phyloP scores from a whole-genome alignment of 2,888 invertebrate genomes.

The Graphium colonna region DNA sequence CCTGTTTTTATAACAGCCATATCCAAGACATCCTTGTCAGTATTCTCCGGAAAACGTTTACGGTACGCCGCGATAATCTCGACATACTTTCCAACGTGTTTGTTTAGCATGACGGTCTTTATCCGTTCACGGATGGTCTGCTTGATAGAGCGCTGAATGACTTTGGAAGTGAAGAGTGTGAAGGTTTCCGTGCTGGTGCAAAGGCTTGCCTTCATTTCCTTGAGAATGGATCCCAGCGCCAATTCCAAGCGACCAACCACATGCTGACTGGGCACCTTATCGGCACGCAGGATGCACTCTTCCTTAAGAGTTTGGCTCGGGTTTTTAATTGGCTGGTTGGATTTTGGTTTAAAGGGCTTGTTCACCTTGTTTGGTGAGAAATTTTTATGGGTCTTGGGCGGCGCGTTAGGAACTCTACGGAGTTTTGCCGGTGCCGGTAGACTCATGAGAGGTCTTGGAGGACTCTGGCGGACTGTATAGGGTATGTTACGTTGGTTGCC shows the following conservation, averaged over 20 bases:
- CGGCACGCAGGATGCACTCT: constrained; percentile 34
- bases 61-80: constrained; percentile 48
- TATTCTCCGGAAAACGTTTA: constrained; percentile 39
- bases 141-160: constrained; percentile 38
- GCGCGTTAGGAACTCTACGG: constrained; percentile 30
- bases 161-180: constrained; percentile 24
- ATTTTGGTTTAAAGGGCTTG: constrained; percentile 17
- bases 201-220: constrained; percentile 41
- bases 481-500: constrained; percentile 28
- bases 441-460: constrained; percentile 24
- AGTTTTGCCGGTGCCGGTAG: constrained; percentile 28
- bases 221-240: constrained; percentile 54
- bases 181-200: constrained; percentile 23
- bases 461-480: constrained; percentile 17
- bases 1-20: constrained; percentile 29
- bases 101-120: constrained; percentile 47
- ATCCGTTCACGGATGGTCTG: constrained; percentile 55
- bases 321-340: constrained; percentile 35
- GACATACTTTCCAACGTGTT: constrained; percentile 38
- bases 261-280: constrained; percentile 42
- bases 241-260: constrained; percentile 60
- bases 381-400: constrained; percentile 30
- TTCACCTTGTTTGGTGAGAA: constrained; percentile 41
- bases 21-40: constrained; percentile 48
- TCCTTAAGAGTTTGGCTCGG: constrained; percentile 24